phyloP scores from a whole-genome alignment of 2,113 vertebrate species.

The mouse (Mus musculus) region GRCm39 chr10:123973001-123973500 shows the following conservation, averaged over 20 bases:
- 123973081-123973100: background rate
- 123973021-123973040: background rate
- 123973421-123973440: too few species aligned
- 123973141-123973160: too few species aligned
- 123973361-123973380: background rate
- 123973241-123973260: background rate
- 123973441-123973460: too few species aligned
- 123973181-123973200: background rate
- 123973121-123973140: background rate
- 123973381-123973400: background rate
- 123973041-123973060: background rate
- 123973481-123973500: too few species aligned
- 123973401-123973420: too few species aligned
- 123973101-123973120: background rate
- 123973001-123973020: background rate
- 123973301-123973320: background rate
- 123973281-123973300: background rate
- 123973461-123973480: too few species aligned
- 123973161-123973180: background rate
- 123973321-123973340: background rate
- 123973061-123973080: background rate
- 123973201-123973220: rapidly evolving
- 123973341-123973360: background rate
- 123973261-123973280: background rate
- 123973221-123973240: background rate